Percentiles rank a stretch among this genome's conserved stretches.
phyloP scores from a whole-genome alignment of 2,888 invertebrate genomes.

The Eupithecia vulgata region DNA sequence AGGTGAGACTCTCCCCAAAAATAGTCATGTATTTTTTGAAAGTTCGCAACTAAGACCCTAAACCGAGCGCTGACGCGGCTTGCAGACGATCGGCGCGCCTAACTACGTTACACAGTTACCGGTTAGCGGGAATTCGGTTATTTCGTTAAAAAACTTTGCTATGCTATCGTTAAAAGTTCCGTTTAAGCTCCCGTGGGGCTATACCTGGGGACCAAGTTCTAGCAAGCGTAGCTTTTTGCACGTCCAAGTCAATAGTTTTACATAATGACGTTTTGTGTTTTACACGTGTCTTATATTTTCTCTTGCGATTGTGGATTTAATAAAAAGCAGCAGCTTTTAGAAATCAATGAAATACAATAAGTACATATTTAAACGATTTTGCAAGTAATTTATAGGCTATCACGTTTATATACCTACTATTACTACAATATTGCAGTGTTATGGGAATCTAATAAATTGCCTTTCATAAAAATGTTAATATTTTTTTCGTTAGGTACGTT shows the following conservation, averaged over 20 bases:
- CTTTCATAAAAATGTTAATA: constrained; percentile 4
- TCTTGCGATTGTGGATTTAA: neutral
- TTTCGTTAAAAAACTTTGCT: constrained; percentile 80
- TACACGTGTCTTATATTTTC: constrained; percentile 7
- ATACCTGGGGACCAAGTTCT: constrained; percentile 46
- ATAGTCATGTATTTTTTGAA: constrained; percentile 32
- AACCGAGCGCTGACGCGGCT: constrained; percentile 41
- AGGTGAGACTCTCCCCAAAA: constrained; percentile 19
- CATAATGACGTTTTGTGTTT: constrained; percentile 12
- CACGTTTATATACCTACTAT: neutral
- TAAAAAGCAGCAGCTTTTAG: neutral
- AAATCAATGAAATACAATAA: constrained; percentile 1
- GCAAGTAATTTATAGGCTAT: constrained; percentile 1
- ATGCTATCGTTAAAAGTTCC: constrained; percentile 81
- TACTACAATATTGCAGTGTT: neutral
- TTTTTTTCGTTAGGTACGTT: neutral
- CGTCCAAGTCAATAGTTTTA: constrained; percentile 23
- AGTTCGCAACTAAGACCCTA: constrained; percentile 42
- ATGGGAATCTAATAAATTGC: neutral
- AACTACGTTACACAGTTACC: constrained; percentile 45
- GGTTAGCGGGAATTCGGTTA: constrained; percentile 78
- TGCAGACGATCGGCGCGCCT: constrained; percentile 44
- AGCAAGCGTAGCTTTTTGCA: constrained; percentile 26
- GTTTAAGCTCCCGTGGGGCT: constrained; percentile 72
- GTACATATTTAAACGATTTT: neutral